Evolutionary conservation across 2,113 vertebrate genomes (phyloP).

Genomic region (Bubo blakistoni): DNA sequence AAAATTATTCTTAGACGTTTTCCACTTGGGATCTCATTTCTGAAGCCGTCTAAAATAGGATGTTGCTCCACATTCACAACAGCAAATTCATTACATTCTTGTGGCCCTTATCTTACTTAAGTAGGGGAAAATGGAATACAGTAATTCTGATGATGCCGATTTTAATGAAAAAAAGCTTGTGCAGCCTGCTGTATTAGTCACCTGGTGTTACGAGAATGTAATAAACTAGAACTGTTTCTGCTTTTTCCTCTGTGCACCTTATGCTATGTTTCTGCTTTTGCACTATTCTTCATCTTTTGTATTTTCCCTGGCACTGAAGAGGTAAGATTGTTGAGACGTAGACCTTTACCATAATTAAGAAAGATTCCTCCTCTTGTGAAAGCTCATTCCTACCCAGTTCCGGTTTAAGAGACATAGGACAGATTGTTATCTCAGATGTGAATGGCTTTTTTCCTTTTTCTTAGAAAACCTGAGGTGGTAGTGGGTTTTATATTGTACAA

Average conservation of each 20-base stretch:
- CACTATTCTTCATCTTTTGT: not conserved
- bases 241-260: not conserved
- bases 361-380: not conserved
- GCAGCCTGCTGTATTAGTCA: not conserved
- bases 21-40: conserved; percentile 1
- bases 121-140: not conserved
- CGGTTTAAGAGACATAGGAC: not conserved
- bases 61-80: not conserved
- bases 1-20: not conserved
- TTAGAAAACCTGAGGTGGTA: not conserved
- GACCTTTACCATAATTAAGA: not conserved
- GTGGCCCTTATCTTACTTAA: not conserved
- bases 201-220: not conserved
- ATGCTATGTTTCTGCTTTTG: not conserved
- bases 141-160: not conserved
- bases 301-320: not conserved
- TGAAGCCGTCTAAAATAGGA: not conserved
- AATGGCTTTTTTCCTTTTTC: not conserved
- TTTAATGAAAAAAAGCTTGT: not conserved
- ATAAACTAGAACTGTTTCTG: not conserved
- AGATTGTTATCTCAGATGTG: not conserved
- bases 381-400: not conserved
- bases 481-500: not conserved
- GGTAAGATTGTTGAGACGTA: not conserved
- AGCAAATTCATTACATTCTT: not conserved